Conservation (phyloP, 2,888 invertebrate species). For the Craniophora ligustri region DNA sequence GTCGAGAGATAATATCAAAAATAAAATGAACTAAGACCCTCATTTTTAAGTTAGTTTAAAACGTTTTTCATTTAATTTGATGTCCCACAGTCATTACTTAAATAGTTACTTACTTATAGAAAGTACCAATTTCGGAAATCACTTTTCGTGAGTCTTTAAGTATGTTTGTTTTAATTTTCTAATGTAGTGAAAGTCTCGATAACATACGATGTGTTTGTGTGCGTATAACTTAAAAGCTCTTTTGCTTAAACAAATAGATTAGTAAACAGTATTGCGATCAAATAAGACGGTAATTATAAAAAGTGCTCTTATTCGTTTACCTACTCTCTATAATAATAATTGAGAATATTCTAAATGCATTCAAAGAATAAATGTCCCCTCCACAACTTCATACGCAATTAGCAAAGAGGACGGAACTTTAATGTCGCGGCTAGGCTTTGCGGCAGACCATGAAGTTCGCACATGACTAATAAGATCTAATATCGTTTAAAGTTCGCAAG, state of each 20-base stretch:
- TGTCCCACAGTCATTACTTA: no score
- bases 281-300: conserved; percentile 44
- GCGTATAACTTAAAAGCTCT: conserved; percentile 48
- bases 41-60: no score
- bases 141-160: no score
- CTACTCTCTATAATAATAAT: conserved; percentile 13
- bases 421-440: conserved; percentile 9
- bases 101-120: no score
- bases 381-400: conserved; percentile 7
- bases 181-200: conserved; percentile 43
- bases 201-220: conserved; percentile 44
- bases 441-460: conserved; percentile 25
- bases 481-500: conserved; percentile 21
- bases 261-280: conserved; percentile 38
- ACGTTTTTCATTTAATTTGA: no score
- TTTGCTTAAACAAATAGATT: conserved; percentile 46
- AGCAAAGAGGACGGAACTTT: conserved; percentile 10
- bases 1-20: no score
- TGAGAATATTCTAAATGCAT: conserved; percentile 16
- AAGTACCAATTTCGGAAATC: no score
- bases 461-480: conserved; percentile 22
- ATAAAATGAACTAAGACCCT: no score
- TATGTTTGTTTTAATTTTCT: conserved; percentile 45
- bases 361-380: conserved; percentile 11
- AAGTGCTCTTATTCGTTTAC: conserved; percentile 47